phyloP scores from a whole-genome alignment of 2,888 invertebrate genomes.

The Cerceris rybyensis region DNA sequence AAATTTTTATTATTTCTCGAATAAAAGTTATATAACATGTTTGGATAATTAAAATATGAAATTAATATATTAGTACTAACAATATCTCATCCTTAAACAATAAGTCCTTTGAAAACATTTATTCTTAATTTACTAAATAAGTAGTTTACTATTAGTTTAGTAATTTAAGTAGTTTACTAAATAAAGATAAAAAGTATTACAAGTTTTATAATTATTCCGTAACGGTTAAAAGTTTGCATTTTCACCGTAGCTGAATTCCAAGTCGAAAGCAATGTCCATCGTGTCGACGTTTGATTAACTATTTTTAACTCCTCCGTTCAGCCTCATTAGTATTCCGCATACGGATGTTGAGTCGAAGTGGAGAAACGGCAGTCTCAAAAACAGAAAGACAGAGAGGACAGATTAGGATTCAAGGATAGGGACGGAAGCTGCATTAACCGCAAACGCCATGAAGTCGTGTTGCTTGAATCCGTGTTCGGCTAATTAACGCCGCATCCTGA shows the following conservation, averaged over 20 bases:
- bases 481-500: conserved; percentile 49
- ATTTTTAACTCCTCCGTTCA: neutral
- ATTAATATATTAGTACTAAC: too few relatives aligned
- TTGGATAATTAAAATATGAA: too few relatives aligned
- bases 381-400: neutral
- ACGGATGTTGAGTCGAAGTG: neutral
- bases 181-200: too few relatives aligned
- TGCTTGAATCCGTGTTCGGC: conserved; percentile 34
- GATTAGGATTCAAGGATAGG: conserved; percentile 25
- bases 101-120: too few relatives aligned
- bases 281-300: neutral
- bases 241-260: neutral
- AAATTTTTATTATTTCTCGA: too few relatives aligned
- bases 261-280: neutral
- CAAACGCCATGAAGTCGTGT: conserved; percentile 27
- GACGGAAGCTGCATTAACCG: neutral
- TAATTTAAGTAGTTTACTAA: too few relatives aligned
- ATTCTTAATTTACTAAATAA: too few relatives aligned
- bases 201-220: too few relatives aligned
- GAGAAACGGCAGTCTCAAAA: conserved; percentile 5
- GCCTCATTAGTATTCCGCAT: conserved; percentile 21
- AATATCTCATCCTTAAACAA: too few relatives aligned
- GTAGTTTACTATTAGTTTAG: too few relatives aligned
- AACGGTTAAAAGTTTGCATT: neutral
- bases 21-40: too few relatives aligned